Base-by-base conservation (phyloP, 2,113 vertebrate genomes). In the Prochilodus magdalenae region DNA sequence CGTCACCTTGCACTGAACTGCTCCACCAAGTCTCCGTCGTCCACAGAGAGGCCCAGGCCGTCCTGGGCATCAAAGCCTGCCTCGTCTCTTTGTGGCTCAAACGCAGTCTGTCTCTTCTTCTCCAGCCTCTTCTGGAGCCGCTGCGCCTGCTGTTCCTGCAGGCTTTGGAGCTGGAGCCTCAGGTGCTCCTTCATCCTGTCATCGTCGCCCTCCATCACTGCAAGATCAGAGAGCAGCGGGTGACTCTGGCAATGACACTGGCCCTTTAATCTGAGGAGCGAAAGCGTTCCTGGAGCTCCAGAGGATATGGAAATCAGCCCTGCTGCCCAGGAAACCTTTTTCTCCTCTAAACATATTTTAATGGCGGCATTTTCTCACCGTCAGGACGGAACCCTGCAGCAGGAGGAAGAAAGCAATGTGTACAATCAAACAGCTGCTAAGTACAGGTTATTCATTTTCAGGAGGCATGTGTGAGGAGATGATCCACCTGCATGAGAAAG, bases 81-180 rank as follows among this genome's bases (percentile, higher is more conserved):
- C 44, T 82, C 84, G 1, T 86, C 86, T 4, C 88, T 75, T 7
- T 85, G 40, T 10, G 40, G 40, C 40, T 44, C 40, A 44, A 11
- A 44, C 5, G 40, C 40, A 44, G 40, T 82, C 76, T 86, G 57
- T 3, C 57, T 95, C 84, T 87, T 94, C 33, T 66, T 93, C 57
- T 94, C 91, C 92, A 93, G 83, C 75, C 94, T 89, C 81, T 84
- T 89, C 75, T 93, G 93, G 55, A 96, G 79, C 77, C 89, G 71
- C 26, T 87, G 94, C 57, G 91, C 94, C 87, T 98, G 96, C 78
- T 97, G 96, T 59, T 96, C 93, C 89, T 98, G 95, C 10, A 98
- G 92, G 0, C 91, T 89, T 90, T 95, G 94, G 80, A 97, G 96
- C 91, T 97, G 96, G 74, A 95, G 93, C 86, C 90, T 91, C 84